A percentile compares a stretch with the other conserved stretches of the same genome.
Evolutionary conservation across 2,113 vertebrate species (phyloP).

Genomic region (Caloenas nicobarica): DNA sequence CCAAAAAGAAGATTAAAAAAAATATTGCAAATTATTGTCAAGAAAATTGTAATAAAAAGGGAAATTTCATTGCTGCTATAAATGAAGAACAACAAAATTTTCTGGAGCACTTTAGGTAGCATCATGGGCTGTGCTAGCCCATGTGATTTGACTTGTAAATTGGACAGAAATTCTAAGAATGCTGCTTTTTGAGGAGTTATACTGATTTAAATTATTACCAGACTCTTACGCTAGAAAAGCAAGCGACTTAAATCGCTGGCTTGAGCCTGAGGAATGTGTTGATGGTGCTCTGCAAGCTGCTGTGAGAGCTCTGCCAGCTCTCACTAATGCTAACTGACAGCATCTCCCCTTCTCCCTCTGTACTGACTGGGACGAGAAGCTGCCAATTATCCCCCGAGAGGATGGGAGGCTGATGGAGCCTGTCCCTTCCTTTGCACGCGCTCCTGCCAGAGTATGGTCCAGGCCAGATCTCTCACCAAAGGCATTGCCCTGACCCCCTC

Average conservation of each 20-base stretch:
- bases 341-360: background rate
- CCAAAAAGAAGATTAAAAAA: constrained; percentile 27
- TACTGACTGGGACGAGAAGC: constrained; percentile 16
- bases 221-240: constrained; percentile 4
- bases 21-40: constrained; percentile 19
- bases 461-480: background rate
- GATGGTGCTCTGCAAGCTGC: constrained; percentile 47
- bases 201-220: constrained; percentile 59
- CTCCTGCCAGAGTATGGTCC: background rate
- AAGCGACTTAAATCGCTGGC: constrained; percentile 5
- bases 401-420: background rate
- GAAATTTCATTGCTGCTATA: background rate
- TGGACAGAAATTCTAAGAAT: constrained; percentile 25
- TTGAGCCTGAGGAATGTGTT: constrained; percentile 34
- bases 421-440: background rate
- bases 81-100: constrained; percentile 23
- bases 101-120: constrained; percentile 17
- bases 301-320: constrained; percentile 38
- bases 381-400: constrained; percentile 39
- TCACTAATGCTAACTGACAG: constrained; percentile 60
- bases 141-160: constrained; percentile 62
- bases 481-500: background rate
- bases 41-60: constrained; percentile 16
- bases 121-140: background rate
- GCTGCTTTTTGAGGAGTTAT: constrained; percentile 3